Evolutionary conservation across 2,113 vertebrate species (phyloP).

Genomic region (Pelvicachromis taeniatus): DNA sequence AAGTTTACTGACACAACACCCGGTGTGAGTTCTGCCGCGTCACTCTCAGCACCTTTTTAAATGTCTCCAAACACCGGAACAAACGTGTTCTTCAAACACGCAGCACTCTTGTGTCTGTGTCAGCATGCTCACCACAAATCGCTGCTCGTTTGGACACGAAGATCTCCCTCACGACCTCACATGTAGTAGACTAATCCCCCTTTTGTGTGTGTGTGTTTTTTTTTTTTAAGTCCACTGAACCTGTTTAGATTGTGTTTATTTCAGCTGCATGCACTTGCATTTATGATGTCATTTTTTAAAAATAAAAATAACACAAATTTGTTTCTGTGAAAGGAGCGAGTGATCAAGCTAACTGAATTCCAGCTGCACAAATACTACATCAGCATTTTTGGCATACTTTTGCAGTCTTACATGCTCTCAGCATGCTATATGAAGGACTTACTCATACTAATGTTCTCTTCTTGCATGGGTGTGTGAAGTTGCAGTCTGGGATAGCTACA

Average conservation of each 20-base stretch:
- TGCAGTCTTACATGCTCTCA: background rate
- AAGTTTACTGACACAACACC: background rate
- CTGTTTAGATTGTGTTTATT: slow-evolving; percentile 23
- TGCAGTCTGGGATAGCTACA: background rate
- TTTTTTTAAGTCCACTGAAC: background rate
- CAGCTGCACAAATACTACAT: background rate
- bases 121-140: slow-evolving; percentile 53
- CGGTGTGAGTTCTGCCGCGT: background rate
- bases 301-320: background rate
- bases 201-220: no score
- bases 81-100: background rate
- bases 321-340: slow-evolving; percentile 5
- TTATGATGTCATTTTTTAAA: background rate
- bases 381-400: background rate
- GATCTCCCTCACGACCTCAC: slow-evolving; percentile 11
- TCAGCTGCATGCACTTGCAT: slow-evolving; percentile 48
- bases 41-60: slow-evolving; percentile 59
- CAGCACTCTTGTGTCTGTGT: background rate
- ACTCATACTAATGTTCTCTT: background rate
- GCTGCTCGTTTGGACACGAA: slow-evolving; percentile 6
- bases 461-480: slow-evolving; percentile 27
- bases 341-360: slow-evolving; percentile 4
- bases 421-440: background rate
- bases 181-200: background rate
- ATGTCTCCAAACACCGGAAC: slow-evolving; percentile 25